phyloP scores from a whole-genome alignment of 2,113 vertebrate species.

The Toxotes chatareus region DNA sequence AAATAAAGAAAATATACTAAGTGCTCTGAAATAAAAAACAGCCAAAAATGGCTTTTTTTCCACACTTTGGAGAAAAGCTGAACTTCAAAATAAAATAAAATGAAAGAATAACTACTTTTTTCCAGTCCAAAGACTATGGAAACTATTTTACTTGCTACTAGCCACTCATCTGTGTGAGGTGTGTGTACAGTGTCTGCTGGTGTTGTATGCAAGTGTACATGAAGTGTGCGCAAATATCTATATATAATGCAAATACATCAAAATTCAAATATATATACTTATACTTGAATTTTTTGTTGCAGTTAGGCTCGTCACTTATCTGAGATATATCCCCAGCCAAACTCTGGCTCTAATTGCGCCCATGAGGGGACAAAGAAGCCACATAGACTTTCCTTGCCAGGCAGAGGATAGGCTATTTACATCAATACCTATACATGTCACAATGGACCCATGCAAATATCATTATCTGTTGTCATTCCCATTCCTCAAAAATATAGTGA shows the following conservation, averaged over 20 bases:
- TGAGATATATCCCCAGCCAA: conserved; percentile 75
- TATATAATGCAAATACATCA: conserved; percentile 68
- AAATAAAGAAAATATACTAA: conserved; percentile 11
- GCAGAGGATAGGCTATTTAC: conserved; percentile 60
- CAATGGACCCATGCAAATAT: conserved; percentile 60
- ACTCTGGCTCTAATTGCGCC: conserved; percentile 45
- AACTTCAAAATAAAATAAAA: conserved; percentile 28
- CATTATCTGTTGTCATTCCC: conserved; percentile 40
- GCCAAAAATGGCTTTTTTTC: conserved; percentile 15
- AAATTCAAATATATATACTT: conserved; percentile 59
- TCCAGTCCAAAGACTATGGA: conserved; percentile 59
- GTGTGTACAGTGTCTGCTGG: conserved; percentile 80
- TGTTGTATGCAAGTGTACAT: conserved; percentile 84
- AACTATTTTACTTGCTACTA: conserved; percentile 71
- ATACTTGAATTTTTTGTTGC: conserved; percentile 69
- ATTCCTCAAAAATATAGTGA: conserved; percentile 60
- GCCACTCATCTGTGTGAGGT: conserved; percentile 76
- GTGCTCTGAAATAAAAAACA: conserved; percentile 22
- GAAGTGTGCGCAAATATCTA: conserved; percentile 75
- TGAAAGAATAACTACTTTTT: background rate
- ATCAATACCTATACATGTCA: conserved; percentile 36
- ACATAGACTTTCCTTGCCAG: conserved; percentile 19
- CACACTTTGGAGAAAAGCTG: background rate
- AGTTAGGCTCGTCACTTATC: conserved; percentile 73
- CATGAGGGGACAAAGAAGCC: background rate